Evolutionary conservation across 1,140 invertebrate genomes (phyloP).

Genomic region (Rhagoletis pomonella): DNA sequence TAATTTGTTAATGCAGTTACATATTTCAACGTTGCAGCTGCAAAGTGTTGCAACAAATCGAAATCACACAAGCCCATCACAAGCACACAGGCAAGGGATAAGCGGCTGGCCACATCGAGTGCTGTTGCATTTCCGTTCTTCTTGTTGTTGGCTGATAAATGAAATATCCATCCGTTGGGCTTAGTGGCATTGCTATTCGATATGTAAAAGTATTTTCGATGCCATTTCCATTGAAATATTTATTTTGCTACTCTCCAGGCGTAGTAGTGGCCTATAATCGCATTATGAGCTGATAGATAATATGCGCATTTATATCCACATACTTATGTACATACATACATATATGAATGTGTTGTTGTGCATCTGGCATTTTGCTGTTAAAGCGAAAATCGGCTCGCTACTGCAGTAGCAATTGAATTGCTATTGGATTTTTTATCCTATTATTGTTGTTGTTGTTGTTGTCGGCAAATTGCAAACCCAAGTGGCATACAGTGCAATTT

Average conservation of each 20-base stretch:
- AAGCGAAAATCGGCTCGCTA: background rate
- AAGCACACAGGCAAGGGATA: background rate
- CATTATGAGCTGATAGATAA: constrained; percentile 43
- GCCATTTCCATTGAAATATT: constrained; percentile 43
- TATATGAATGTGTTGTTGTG: background rate
- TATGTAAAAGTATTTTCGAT: background rate
- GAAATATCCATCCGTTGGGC: constrained; percentile 47
- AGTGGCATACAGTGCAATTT: constrained; percentile 38
- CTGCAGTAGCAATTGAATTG: constrained; percentile 26
- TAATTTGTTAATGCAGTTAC: constrained; percentile 5
- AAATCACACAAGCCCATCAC: constrained; percentile 4
- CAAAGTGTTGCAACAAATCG: constrained; percentile 35
- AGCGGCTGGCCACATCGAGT: background rate
- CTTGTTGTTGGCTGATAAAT: constrained; percentile 10
- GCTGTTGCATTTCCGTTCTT: constrained; percentile 19
- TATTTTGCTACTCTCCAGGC: constrained; percentile 35
- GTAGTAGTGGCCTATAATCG: constrained; percentile 45
- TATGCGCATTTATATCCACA: background rate
- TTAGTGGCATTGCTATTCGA: background rate
- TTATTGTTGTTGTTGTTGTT: background rate
- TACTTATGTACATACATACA: background rate
- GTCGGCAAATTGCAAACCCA: constrained; percentile 23
- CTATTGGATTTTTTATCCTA: background rate
- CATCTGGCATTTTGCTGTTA: background rate
- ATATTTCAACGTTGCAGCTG: constrained; percentile 36